Evolutionary conservation across 2,797 vertebrate genomes (phyloP), one percentile per base, ranked within the genome.

Genomic region (Orestias chungarensis): DNA sequence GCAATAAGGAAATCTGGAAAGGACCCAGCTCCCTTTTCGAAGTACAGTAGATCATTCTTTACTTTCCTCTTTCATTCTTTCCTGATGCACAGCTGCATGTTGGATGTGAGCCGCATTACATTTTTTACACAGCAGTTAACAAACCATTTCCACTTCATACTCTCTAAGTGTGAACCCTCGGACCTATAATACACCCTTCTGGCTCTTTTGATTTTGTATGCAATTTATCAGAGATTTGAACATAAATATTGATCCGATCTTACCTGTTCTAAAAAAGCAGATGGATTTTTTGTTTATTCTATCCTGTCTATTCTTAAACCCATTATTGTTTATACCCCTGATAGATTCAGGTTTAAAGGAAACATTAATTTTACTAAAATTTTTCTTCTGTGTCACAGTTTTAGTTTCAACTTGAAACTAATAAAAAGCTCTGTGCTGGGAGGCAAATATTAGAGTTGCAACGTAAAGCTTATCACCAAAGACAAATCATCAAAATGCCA

Each of bases 61-160:
- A 64, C 62, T 75, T 79, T 73, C 62, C 77, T 59, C 73, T 42
- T 66, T 69, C 73, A 35, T 66, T 64, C 68, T 31, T 44, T 66
- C 71, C 44, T 47, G 11, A 68, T 43, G 73, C 82, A 85, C 88
- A 90, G 89, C 90, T 89, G 89, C 80, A 79, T 70, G 74, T 68
- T 87, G 87, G 85, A 89, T 46, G 61, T 90, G 74, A 33, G 83
- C 76, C 89, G 35, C 83, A 82, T 90, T 92, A 84, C 91, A 79
- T 77, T 87, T 82, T 86, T 80, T 83, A 80, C 78, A 57, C 66
- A 77, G 79, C 79, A 81, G 77, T 85, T 85, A 86, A 89, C 87
- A 86, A 83, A 81, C 87, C 84, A 85, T 91, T 90, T 88, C 82
- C 79, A 87, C 76, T 75, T 78, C 61, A 38, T 70, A 50, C 76